phyloP scores from a whole-genome alignment of 2,888 invertebrate species.

The Hyppa rectilinea region DNA sequence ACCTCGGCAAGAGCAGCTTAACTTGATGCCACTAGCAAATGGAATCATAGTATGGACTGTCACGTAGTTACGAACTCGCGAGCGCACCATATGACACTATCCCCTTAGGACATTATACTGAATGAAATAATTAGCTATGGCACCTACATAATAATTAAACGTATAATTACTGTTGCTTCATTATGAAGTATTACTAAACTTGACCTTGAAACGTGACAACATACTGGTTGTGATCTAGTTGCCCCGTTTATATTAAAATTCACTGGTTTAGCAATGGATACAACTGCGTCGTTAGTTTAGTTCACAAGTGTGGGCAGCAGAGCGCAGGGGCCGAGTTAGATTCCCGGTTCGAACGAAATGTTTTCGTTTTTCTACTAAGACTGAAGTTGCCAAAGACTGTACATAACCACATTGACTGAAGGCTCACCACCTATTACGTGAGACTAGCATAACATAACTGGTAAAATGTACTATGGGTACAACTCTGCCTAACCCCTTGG shows the following conservation, averaged over 20 bases:
- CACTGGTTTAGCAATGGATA: neutral
- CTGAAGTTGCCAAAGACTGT: too few species aligned
- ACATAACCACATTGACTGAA: too few species aligned
- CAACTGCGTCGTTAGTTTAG: neutral
- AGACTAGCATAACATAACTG: too few species aligned
- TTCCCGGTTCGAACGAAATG: too few species aligned
- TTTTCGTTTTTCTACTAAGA: too few species aligned
- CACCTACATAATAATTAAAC: constrained; percentile 10
- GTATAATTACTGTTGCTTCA: constrained; percentile 7
- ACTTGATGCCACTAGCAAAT: neutral
- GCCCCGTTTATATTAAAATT: neutral
- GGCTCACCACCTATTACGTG: too few species aligned
- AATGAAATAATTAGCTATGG: constrained; percentile 2
- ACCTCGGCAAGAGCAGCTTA: neutral
- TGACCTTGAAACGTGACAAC: constrained; percentile 24
- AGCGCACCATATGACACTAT: neutral
- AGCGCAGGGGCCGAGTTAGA: too few species aligned
- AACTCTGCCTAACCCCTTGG: too few species aligned
- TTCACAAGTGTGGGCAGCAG: too few species aligned
- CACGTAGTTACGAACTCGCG: neutral
- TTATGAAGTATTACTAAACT: neutral
- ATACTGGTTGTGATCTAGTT: constrained; percentile 7
- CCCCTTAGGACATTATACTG: neutral
- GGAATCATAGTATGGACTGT: neutral
- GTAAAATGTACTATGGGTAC: too few species aligned